Conservation (phyloP, 2,113 vertebrate genomes). For the Hippotragus niger region DNA sequence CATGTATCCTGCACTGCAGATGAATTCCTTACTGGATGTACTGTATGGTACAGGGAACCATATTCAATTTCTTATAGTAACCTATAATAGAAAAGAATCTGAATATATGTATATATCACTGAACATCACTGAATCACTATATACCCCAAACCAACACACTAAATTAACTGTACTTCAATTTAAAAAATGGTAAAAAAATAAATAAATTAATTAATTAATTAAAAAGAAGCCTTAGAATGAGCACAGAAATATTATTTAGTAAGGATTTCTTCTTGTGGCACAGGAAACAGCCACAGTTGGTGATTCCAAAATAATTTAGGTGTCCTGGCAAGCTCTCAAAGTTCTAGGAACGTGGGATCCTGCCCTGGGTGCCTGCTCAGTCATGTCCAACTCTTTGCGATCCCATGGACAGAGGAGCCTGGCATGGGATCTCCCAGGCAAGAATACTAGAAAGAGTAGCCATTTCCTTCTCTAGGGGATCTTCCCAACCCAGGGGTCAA, state of each 20-base stretch:
- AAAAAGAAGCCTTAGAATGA: neutral
- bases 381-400: fast-evolving
- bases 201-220: neutral
- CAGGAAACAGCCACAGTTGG: neutral
- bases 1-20: neutral
- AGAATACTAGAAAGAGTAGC: neutral
- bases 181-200: neutral
- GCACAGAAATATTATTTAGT: neutral
- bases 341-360: neutral
- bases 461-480: neutral
- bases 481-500: neutral
- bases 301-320: neutral
- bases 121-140: neutral
- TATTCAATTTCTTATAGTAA: neutral
- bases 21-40: neutral
- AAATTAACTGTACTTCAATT: neutral
- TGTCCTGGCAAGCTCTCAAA: neutral
- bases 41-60: neutral
- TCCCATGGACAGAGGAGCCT: neutral
- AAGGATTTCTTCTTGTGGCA: neutral
- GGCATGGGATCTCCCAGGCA: neutral
- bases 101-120: neutral
- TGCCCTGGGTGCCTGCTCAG: neutral
- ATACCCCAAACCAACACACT: neutral
- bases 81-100: neutral